A percentile compares a stretch with the other conserved stretches of the same genome.
phyloP scores from a whole-genome alignment of 1,140 invertebrate species.

The Proctacanthus coquilletti region DNA sequence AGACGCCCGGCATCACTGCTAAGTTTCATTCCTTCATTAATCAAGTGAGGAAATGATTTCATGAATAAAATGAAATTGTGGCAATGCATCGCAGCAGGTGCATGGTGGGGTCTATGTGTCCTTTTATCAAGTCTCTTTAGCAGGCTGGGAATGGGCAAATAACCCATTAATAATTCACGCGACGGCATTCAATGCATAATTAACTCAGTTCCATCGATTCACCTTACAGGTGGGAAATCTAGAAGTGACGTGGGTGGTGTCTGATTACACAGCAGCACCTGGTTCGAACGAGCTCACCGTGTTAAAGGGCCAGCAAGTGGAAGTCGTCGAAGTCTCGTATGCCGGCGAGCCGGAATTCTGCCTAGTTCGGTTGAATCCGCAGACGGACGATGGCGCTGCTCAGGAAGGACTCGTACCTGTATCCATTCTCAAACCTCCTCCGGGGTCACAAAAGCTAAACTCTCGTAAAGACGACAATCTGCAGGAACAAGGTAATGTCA shows the following conservation, averaged over 20 bases:
- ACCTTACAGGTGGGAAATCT: slow-evolving; percentile 43
- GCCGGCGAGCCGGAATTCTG: slow-evolving; percentile 42
- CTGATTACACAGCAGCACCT: slow-evolving; percentile 55
- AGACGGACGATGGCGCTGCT: slow-evolving; percentile 39
- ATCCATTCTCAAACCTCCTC: slow-evolving; percentile 62
- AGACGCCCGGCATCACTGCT: no score
- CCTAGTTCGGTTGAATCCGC: slow-evolving; percentile 38
- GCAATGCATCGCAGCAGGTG: no score
- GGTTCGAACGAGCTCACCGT: slow-evolving; percentile 60
- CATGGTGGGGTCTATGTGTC: no score
- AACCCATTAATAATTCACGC: no score
- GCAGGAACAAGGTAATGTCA: slow-evolving; percentile 27
- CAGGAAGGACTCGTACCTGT: slow-evolving; percentile 72
- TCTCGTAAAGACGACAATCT: slow-evolving; percentile 9
- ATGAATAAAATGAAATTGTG: no score
- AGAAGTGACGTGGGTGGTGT: slow-evolving; percentile 78
- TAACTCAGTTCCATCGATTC: no score
- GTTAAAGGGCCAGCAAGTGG: slow-evolving; percentile 78
- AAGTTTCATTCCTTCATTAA: no score
- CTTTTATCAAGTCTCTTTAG: no score
- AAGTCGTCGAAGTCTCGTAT: slow-evolving; percentile 59
- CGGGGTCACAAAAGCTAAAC: slow-evolving; percentile 32
- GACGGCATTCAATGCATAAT: no score
- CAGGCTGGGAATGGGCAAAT: no score
- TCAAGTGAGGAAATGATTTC: no score